Percentiles rank a stretch among this genome's conserved stretches.
Evolutionary conservation across 2,797 vertebrate genomes (phyloP).

Genomic region (Falco peregrinus): DNA sequence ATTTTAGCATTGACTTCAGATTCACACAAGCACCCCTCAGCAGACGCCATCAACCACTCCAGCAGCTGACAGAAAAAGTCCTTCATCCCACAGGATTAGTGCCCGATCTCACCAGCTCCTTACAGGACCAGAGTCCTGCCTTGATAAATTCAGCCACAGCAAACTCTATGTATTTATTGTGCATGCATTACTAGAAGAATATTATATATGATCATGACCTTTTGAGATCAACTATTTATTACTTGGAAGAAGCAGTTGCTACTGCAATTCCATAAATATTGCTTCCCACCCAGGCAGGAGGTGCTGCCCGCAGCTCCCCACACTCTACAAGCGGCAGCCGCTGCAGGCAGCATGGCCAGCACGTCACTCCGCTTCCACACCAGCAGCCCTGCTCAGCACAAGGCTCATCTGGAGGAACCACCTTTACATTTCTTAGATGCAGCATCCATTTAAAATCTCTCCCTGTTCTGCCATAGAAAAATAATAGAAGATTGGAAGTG

Average conservation of each 20-base stretch:
- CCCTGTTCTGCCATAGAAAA: neutral
- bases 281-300: accelerated
- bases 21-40: neutral
- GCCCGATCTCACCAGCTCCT: neutral
- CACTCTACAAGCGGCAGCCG: neutral
- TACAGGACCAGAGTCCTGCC: neutral
- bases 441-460: neutral
- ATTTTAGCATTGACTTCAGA: neutral
- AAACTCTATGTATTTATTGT: neutral
- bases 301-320: neutral
- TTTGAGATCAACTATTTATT: neutral
- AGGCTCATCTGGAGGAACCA: neutral
- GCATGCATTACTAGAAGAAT: neutral
- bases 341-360: neutral
- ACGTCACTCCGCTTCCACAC: neutral
- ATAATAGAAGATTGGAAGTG: neutral
- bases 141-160: neutral
- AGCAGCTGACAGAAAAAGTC: neutral
- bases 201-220: neutral
- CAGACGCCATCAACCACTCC: accelerated
- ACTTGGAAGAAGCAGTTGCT: neutral
- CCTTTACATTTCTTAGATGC: no score
- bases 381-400: accelerated
- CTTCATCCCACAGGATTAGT: accelerated
- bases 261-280: neutral